These are phyloP conservation scores for Drosophila planitibia DNA, from an alignment of 2,888 invertebrate species.

Conservation along the genomic window DNA sequence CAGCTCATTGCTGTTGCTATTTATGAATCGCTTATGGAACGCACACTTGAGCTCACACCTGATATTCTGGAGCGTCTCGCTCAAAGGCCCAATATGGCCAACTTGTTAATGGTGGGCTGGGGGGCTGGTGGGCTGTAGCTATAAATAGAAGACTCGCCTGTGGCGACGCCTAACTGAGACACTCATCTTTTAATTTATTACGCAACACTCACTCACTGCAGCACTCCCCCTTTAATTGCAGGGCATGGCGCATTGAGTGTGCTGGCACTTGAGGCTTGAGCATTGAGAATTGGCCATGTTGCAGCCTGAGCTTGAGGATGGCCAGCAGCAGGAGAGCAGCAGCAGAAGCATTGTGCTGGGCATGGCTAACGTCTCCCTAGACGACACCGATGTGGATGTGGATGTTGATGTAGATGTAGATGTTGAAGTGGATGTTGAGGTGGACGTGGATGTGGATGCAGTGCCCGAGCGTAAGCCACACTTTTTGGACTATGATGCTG, in stretches of 20 bases:
- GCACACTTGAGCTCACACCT: conserved; percentile 49
- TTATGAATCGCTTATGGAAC: conserved; percentile 21
- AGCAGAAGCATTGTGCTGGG: conserved; percentile 34
- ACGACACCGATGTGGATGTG: conserved; percentile 59
- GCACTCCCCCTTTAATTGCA: conserved; percentile 35
- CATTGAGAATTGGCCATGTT: conserved; percentile 51
- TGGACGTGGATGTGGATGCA: conserved; percentile 74
- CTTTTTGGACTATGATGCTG: conserved; percentile 88
- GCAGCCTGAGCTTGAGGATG: conserved; percentile 65
- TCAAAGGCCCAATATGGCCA: conserved; percentile 35
- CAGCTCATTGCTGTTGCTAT: conserved; percentile 27
- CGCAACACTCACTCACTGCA: conserved; percentile 21
- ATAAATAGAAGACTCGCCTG: conserved; percentile 49
- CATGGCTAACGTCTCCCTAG: conserved; percentile 58
- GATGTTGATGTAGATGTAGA: conserved; percentile 62
- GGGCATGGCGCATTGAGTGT: conserved; percentile 62
- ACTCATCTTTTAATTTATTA: conserved; percentile 42
- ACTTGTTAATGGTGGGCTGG: conserved; percentile 26
- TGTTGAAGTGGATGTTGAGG: conserved; percentile 40
- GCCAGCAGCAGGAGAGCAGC: conserved; percentile 70
- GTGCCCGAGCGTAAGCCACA: conserved; percentile 86
- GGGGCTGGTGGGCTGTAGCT: conserved; percentile 27
- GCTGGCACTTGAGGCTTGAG: conserved; percentile 18
- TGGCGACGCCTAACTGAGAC: conserved; percentile 32
- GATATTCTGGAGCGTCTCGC: conserved; percentile 40